Evolutionary conservation across 2,888 invertebrate genomes (phyloP).

Genomic region (Villa cingulata): DNA sequence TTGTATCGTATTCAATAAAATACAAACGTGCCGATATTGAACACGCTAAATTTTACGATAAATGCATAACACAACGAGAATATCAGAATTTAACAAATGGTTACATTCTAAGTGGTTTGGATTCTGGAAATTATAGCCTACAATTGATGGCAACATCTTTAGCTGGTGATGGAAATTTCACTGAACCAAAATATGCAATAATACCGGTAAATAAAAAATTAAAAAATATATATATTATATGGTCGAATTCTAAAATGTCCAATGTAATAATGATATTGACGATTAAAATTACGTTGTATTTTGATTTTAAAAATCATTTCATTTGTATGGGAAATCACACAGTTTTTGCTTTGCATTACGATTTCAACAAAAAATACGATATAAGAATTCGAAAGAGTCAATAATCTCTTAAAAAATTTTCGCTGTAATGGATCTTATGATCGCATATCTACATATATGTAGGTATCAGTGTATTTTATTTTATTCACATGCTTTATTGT

Average conservation of each 20-base stretch:
- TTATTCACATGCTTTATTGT: too few species aligned
- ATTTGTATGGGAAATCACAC: too few species aligned
- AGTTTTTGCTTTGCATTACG: too few species aligned
- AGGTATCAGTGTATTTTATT: too few species aligned
- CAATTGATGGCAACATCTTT: slow-evolving; percentile 63
- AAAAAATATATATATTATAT: not conserved
- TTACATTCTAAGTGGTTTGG: slow-evolving; percentile 40
- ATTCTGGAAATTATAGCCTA: slow-evolving; percentile 72
- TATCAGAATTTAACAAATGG: slow-evolving; percentile 37
- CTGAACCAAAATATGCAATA: slow-evolving; percentile 42
- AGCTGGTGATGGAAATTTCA: slow-evolving; percentile 54
- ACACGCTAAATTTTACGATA: slow-evolving; percentile 38
- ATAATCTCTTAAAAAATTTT: too few species aligned
- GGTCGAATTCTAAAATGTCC: too few species aligned
- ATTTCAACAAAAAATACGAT: too few species aligned
- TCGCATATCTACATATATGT: too few species aligned
- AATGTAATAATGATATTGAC: too few species aligned
- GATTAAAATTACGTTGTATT: not conserved
- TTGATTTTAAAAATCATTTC: too few species aligned
- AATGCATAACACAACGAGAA: slow-evolving; percentile 55
- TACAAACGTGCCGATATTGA: slow-evolving; percentile 54
- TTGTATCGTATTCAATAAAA: slow-evolving; percentile 70
- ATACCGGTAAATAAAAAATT: slow-evolving; percentile 44
- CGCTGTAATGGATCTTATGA: too few species aligned
- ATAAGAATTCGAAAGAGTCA: too few species aligned